Percentiles rank a stretch among this genome's conserved stretches.
Evolutionary conservation across 2,888 invertebrate species (phyloP).

Genomic region (Coronaproctus castanopsis): DNA sequence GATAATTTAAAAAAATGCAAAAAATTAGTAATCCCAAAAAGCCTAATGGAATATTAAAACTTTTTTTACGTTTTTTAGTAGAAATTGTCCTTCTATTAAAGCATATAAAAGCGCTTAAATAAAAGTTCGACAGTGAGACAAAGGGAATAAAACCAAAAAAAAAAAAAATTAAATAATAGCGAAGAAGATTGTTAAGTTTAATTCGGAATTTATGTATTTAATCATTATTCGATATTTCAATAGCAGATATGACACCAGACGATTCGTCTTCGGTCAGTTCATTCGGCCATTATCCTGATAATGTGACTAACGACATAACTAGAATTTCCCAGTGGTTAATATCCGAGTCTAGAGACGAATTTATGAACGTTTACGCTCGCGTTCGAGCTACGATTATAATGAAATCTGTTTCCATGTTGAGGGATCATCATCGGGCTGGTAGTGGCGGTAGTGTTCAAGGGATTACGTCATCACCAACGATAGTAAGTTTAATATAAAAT

Average conservation of each 20-base stretch:
- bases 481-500: conserved; percentile 17
- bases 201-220: too few species aligned
- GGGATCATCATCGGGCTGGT: conserved; percentile 57
- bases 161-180: too few species aligned
- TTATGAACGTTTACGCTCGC: conserved; percentile 50
- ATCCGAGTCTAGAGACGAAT: conserved; percentile 48
- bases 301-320: conserved; percentile 46
- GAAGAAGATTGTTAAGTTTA: too few species aligned
- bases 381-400: conserved; percentile 55
- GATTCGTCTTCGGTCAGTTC: conserved; percentile 33
- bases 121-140: too few species aligned
- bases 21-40: too few species aligned
- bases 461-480: conserved; percentile 19
- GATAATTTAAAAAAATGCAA: too few species aligned
- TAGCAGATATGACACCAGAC: conserved; percentile 27
- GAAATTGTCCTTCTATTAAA: too few species aligned
- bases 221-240: too few species aligned
- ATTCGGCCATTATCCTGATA: conserved; percentile 46
- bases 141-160: too few species aligned
- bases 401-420: conserved; percentile 50
- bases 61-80: too few species aligned
- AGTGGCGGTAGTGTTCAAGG: conserved; percentile 28
- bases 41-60: too few species aligned
- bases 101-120: too few species aligned
- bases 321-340: conserved; percentile 73